Conservation (phyloP, 2,888 invertebrate genomes). For the Nomada flava region DNA sequence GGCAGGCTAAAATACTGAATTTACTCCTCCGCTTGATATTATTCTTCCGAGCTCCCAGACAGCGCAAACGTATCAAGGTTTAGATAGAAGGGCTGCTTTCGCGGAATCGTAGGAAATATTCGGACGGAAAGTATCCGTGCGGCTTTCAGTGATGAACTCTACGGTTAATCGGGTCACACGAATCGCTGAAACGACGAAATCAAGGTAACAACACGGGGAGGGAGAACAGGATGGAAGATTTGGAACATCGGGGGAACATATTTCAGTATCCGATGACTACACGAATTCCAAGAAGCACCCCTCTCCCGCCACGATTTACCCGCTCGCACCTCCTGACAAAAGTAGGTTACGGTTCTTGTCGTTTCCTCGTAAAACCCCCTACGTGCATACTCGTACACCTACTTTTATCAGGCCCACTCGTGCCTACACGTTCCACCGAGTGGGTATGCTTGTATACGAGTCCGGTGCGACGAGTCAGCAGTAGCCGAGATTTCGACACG, state of each 20-base stretch:
- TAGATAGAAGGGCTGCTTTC: background rate
- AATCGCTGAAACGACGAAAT: constrained; percentile 9
- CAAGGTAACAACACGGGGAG: background rate
- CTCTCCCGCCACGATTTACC: constrained; percentile 37
- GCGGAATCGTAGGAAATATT: background rate
- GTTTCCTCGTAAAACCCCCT: constrained; percentile 68
- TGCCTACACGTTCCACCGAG: constrained; percentile 57
- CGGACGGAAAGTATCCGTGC: background rate
- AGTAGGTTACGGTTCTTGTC: constrained; percentile 68
- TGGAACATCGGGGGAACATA: constrained; percentile 7
- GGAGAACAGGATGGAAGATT: background rate
- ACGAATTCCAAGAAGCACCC: constrained; percentile 65
- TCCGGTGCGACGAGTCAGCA: constrained; percentile 73
- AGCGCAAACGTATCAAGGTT: background rate
- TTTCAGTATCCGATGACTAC: constrained; percentile 62
- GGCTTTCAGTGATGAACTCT: background rate
- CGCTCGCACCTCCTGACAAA: constrained; percentile 23
- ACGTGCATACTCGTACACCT: constrained; percentile 65
- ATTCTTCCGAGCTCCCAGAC: constrained; percentile 39
- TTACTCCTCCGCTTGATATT: constrained; percentile 56
- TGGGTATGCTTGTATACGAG: constrained; percentile 51
- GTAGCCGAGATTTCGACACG: constrained; percentile 73
- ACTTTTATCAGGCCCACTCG: constrained; percentile 61
- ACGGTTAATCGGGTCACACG: background rate
- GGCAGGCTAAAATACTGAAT: constrained; percentile 59